Evolutionary conservation across 2,888 invertebrate species (phyloP).

Genomic region (Odontomyia ornata): DNA sequence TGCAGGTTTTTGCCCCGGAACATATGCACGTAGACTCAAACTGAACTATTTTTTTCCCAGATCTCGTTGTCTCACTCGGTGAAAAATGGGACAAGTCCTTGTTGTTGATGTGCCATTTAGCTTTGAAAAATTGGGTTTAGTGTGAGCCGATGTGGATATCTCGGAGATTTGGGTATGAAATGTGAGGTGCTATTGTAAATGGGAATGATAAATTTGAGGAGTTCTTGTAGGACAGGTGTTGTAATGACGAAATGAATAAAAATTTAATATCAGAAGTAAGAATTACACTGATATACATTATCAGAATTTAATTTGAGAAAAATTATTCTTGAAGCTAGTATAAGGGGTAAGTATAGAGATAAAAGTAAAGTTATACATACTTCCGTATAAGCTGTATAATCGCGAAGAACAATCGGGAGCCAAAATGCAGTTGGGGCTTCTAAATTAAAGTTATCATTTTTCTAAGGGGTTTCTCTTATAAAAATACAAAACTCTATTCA

Average conservation of each 20-base stretch:
- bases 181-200: not conserved
- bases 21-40: not conserved
- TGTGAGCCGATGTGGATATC: not conserved
- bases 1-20: not conserved
- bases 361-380: no score
- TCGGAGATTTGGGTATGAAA: slow-evolving; percentile 4
- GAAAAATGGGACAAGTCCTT: slow-evolving; percentile 36
- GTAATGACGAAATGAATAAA: not conserved
- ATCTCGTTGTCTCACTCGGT: not conserved
- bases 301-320: no score
- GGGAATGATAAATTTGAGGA: not conserved
- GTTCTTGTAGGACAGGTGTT: not conserved
- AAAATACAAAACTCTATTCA: no score
- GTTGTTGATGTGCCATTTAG: slow-evolving; percentile 40
- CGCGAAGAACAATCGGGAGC: no score
- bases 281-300: no score
- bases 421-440: no score
- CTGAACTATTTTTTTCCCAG: not conserved
- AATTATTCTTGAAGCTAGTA: no score
- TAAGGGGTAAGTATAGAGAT: no score
- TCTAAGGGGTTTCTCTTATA: no score
- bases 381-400: no score
- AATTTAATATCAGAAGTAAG: no score
- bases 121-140: slow-evolving; percentile 32
- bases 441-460: no score